phyloP scores from a whole-genome alignment of 2,888 invertebrate species.

The Muscina levida region DNA sequence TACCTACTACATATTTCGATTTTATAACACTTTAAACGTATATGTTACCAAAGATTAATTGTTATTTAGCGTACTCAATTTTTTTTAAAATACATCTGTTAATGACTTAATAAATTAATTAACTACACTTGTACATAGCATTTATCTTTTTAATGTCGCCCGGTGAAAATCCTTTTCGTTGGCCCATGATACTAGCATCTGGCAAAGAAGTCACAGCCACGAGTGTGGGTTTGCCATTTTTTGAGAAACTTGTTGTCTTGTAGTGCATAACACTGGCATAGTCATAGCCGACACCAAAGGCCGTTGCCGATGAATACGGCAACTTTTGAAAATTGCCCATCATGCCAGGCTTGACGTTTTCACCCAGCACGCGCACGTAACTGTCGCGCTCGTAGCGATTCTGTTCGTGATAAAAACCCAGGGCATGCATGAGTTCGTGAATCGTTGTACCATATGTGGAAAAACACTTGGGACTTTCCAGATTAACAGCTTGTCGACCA shows the following conservation, averaged over 20 bases:
- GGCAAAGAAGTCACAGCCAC: conserved; percentile 82
- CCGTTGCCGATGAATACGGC: conserved; percentile 81
- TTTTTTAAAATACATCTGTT: conserved; percentile 39
- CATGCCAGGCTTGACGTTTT: conserved; percentile 85
- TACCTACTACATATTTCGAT: background rate
- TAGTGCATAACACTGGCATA: conserved; percentile 92
- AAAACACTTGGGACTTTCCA: conserved; percentile 88
- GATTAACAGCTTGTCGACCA: conserved; percentile 83
- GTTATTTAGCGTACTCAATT: background rate
- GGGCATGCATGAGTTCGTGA: conserved; percentile 89
- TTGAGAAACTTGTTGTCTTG: conserved; percentile 87
- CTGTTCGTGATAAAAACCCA: conserved; percentile 91
- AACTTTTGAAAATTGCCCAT: conserved; percentile 87
- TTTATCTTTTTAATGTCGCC: conserved; percentile 76
- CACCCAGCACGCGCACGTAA: conserved; percentile 83
- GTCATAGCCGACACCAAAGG: conserved; percentile 87
- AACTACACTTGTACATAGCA: conserved; percentile 75
- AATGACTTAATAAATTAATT: conserved; percentile 52
- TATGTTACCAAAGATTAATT: conserved; percentile 46
- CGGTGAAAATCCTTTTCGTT: conserved; percentile 74
- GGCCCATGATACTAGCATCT: conserved; percentile 73
- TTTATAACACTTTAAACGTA: conserved; percentile 3
- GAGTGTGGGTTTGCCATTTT: conserved; percentile 86
- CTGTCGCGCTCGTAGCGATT: conserved; percentile 88
- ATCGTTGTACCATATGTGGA: conserved; percentile 86